Evolutionary conservation across 2,797 vertebrate species (phyloP).

Genomic region (Smutsia gigantea): DNA sequence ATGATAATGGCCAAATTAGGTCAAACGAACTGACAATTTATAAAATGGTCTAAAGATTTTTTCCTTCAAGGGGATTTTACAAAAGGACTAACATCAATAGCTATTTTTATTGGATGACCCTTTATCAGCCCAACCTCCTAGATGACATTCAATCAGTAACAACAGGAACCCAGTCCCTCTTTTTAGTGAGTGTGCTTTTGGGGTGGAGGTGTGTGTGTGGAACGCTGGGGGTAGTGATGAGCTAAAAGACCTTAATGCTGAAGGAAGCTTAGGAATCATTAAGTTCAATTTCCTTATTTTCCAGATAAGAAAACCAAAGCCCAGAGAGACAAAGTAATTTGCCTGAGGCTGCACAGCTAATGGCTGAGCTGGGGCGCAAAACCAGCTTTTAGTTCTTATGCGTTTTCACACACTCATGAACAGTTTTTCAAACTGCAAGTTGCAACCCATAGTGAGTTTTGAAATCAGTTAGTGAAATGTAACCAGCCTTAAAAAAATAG

Average conservation of each 20-base stretch:
- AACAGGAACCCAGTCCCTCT: not conserved
- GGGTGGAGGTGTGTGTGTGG: not conserved
- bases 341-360: not conserved
- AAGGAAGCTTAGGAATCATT: not conserved
- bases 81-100: not conserved
- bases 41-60: slow-evolving; percentile 19
- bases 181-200: not conserved
- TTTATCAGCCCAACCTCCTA: not conserved
- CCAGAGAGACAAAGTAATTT: not conserved
- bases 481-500: not conserved
- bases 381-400: not conserved
- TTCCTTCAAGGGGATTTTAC: not conserved
- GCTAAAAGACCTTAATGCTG: not conserved
- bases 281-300: slow-evolving; percentile 17
- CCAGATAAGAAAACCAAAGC: slow-evolving; percentile 16
- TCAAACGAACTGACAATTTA: not conserved
- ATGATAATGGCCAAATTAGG: not conserved
- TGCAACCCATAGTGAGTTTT: not conserved
- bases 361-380: not conserved
- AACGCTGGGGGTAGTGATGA: not conserved
- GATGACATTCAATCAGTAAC: not conserved
- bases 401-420: not conserved
- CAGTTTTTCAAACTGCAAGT: not conserved
- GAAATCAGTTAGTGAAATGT: slow-evolving; percentile 7
- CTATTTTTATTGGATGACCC: not conserved